Evolutionary conservation across 2,113 vertebrate species (phyloP).

Genomic region (Xerus inauris): DNA sequence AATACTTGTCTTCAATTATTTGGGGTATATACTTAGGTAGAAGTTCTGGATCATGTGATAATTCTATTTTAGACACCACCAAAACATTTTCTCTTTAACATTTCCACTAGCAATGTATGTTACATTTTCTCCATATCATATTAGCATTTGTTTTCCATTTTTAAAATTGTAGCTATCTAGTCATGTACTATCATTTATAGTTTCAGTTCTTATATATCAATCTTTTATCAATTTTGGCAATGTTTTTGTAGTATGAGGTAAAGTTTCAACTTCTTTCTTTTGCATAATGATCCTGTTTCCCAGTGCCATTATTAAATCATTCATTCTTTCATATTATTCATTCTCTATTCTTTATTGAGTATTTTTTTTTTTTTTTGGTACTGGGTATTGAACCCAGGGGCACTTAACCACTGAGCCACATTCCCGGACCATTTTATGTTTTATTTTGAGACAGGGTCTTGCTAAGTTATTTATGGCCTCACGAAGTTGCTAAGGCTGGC

Average conservation of each 20-base stretch:
- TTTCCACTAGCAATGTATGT: background rate
- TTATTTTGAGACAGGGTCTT: no score
- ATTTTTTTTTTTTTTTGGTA: no score
- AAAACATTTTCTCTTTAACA: background rate
- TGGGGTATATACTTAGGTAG: background rate
- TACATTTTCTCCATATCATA: background rate
- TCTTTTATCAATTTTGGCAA: no score
- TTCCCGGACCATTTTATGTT: no score
- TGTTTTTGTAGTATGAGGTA: no score
- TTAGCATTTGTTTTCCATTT: background rate
- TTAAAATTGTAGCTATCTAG: background rate
- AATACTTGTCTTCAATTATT: background rate
- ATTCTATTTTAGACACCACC: background rate
- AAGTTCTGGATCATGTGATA: background rate
- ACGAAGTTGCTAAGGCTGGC: no score
- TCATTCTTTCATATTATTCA: background rate
- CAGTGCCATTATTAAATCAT: no score
- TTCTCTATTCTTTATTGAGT: background rate
- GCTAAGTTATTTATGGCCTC: no score
- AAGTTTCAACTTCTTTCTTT: background rate
- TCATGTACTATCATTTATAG: background rate
- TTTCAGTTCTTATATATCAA: background rate
- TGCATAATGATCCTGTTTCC: background rate
- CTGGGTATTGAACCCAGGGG: no score
- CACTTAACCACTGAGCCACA: no score